phyloP scores from a whole-genome alignment of 2,797 vertebrate species.

The Hemibagrus guttatus region DNA sequence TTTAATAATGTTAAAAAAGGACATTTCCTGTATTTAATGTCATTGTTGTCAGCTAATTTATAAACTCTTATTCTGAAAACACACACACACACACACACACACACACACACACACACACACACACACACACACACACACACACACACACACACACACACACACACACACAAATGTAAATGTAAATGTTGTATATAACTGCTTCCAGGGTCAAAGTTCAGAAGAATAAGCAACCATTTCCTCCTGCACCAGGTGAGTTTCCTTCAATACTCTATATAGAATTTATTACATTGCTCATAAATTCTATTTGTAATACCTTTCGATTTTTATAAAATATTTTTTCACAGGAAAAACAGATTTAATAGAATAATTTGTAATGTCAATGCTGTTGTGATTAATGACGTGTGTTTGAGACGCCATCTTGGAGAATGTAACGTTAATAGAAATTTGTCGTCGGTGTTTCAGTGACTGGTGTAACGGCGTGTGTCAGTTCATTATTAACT shows the following conservation, averaged over 20 bases:
- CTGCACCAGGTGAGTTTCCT: not conserved
- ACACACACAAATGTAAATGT: too few species aligned
- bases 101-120: too few species aligned
- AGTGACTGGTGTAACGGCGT: not conserved
- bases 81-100: too few species aligned
- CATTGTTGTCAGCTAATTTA: not conserved
- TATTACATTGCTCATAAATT: not conserved
- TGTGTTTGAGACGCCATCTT: not conserved
- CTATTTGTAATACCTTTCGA: not conserved
- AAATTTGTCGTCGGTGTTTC: not conserved
- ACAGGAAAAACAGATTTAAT: not conserved
- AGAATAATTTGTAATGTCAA: not conserved
- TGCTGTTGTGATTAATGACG: not conserved
- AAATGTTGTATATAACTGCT: not conserved
- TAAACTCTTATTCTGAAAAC: not conserved
- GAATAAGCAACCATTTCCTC: not conserved
- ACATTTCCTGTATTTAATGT: not conserved
- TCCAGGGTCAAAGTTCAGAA: not conserved
- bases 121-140: too few species aligned
- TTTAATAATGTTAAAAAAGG: not conserved
- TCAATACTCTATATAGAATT: not conserved
- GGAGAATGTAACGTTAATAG: not conserved
- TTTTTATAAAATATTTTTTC: not conserved
- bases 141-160: too few species aligned
- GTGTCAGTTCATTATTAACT: conserved; percentile 7